Evolutionary conservation across 2,888 invertebrate species (phyloP).

Genomic region (Lochmaea capreae): DNA sequence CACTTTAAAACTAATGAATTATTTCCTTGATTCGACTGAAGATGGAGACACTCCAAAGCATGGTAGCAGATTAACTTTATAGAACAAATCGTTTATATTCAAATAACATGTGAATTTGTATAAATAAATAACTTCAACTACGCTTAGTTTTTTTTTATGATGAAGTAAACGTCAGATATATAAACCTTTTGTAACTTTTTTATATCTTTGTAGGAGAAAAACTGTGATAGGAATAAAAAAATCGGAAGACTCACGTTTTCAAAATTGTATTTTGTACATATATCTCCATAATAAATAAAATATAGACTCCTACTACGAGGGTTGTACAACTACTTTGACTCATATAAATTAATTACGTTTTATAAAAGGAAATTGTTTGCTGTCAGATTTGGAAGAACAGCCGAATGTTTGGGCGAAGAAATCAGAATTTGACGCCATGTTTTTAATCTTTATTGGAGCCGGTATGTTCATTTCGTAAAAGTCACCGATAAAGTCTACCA

Average conservation of each 20-base stretch:
- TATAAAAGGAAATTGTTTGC: conserved; percentile 26
- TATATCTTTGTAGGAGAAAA: no score
- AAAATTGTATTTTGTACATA: background rate
- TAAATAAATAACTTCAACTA: no score
- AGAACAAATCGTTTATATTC: background rate
- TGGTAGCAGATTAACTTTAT: background rate
- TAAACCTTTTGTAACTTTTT: no score
- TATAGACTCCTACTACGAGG: background rate
- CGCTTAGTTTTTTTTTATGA: no score
- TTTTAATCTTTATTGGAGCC: conserved; percentile 28
- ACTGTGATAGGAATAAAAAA: background rate
- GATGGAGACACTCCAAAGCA: background rate
- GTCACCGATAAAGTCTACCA: conserved; percentile 30
- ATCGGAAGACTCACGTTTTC: background rate
- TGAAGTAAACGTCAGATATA: no score
- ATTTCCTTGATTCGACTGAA: background rate
- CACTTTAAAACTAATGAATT: conserved; percentile 9
- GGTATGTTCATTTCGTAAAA: conserved; percentile 25
- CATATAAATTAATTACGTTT: background rate
- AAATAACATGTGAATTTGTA: no score
- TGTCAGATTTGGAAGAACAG: background rate
- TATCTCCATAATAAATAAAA: background rate
- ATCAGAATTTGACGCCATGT: conserved; percentile 31
- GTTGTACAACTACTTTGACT: background rate
- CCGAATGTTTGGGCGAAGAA: conserved; percentile 21